Conservation (phyloP, 1,140 invertebrate genomes). For the Neotoxoptera formosana region DNA sequence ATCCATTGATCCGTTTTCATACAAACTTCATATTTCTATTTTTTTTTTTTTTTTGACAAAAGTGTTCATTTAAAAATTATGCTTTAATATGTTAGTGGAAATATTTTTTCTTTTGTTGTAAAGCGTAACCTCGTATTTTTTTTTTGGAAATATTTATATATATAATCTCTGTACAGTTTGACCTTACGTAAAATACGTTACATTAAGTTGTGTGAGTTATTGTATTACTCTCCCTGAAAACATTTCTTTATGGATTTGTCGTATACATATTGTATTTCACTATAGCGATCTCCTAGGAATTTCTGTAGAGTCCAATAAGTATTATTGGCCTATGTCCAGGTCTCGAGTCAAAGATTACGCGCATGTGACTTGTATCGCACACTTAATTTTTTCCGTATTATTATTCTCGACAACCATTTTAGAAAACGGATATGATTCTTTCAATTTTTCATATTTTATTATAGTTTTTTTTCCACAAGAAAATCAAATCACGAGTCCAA, state of each 20-base stretch:
- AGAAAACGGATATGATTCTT: not conserved
- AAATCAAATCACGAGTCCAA: not conserved
- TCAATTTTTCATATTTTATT: not conserved
- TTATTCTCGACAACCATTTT: not conserved
- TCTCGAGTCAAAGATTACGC: constrained; percentile 26
- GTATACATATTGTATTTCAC: constrained; percentile 34
- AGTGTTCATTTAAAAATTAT: not conserved
- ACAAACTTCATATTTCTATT: not conserved
- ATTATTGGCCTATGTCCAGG: constrained; percentile 29
- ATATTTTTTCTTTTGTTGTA: not conserved
- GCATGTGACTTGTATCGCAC: constrained; percentile 2
- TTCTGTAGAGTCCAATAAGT: not conserved
- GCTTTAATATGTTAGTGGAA: not conserved
- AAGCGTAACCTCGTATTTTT: not conserved
- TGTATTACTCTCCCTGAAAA: constrained; percentile 5
- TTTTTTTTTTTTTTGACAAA: not conserved
- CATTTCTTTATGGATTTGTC: not conserved
- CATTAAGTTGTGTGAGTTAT: not conserved
- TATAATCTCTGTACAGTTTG: not conserved
- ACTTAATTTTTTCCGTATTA: constrained; percentile 4
- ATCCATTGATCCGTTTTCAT: not conserved
- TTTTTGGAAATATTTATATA: not conserved
- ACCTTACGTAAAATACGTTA: not conserved
- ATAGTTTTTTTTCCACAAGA: not conserved
- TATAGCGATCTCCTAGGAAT: not conserved